phyloP scores from a whole-genome alignment of 1,140 invertebrate species.

The Lysiphlebus fabarum region DNA sequence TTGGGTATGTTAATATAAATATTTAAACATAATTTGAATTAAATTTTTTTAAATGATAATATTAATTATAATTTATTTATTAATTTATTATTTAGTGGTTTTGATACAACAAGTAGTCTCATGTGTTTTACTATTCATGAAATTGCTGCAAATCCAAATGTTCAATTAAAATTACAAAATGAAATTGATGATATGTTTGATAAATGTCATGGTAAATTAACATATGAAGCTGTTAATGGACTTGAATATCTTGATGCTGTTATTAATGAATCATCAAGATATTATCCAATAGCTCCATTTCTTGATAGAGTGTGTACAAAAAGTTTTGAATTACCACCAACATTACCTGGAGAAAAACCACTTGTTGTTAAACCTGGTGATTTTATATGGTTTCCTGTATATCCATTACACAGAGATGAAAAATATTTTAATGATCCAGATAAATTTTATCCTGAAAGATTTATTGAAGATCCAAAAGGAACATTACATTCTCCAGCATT shows the following conservation, averaged over 20 bases:
- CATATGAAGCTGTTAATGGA: conserved; percentile 45
- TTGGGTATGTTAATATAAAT: too few relatives aligned
- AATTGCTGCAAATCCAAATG: conserved; percentile 57
- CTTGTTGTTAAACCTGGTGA: conserved; percentile 12
- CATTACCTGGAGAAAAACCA: conserved; percentile 5
- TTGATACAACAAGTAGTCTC: conserved; percentile 50
- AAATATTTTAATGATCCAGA: conserved; percentile 59
- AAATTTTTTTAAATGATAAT: too few relatives aligned
- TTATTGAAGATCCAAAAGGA: conserved; percentile 48
- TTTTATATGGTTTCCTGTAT: conserved; percentile 39
- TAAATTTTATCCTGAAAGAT: conserved; percentile 58
- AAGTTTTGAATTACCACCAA: conserved; percentile 37
- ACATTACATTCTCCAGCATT: conserved; percentile 31
- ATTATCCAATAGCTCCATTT: conserved; percentile 55
- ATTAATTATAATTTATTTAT: too few relatives aligned
- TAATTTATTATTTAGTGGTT: conserved; percentile 29
- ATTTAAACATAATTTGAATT: too few relatives aligned
- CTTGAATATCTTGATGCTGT: conserved; percentile 54
- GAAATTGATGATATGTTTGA: conserved; percentile 54
- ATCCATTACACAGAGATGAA: conserved; percentile 55
- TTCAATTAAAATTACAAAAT: conserved; percentile 58
- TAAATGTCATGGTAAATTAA: conserved; percentile 41
- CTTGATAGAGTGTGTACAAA: conserved; percentile 55
- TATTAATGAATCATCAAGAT: conserved; percentile 56
- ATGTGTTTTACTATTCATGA: conserved; percentile 46